phyloP scores from a whole-genome alignment of 2,113 vertebrate genomes.

The Ardeotis arabs region DNA sequence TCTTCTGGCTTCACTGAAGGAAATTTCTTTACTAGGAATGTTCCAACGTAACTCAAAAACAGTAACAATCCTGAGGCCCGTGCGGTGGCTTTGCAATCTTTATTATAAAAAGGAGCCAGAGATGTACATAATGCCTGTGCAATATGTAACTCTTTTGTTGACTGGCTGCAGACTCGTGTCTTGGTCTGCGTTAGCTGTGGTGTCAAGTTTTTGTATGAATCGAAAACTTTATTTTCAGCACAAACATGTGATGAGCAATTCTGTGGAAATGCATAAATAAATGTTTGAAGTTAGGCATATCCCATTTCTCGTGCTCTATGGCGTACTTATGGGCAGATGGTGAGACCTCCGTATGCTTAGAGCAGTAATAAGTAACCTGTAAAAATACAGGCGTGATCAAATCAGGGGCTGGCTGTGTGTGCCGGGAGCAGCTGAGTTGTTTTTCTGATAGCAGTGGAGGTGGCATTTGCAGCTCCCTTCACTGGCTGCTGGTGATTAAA shows the following conservation, averaged over 20 bases:
- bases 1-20: not conserved
- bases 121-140: rapidly evolving
- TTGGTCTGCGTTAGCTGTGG: not conserved
- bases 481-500: slow-evolving; percentile 1
- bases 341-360: not conserved
- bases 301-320: not conserved
- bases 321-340: not conserved
- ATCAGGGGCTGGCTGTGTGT: not conserved
- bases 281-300: not conserved
- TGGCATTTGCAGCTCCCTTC: not conserved
- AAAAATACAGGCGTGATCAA: not conserved
- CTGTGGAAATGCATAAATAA: not conserved
- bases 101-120: not conserved
- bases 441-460: not conserved
- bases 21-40: not conserved
- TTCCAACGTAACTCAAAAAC: not conserved
- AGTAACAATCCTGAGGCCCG: not conserved
- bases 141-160: not conserved
- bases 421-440: not conserved
- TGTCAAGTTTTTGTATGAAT: not conserved
- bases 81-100: not conserved
- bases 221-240: not conserved
- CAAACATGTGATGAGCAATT: not conserved
- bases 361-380: not conserved
- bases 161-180: rapidly evolving